Conservation (phyloP, 2,113 vertebrate genomes). For the Scortum barcoo region DNA sequence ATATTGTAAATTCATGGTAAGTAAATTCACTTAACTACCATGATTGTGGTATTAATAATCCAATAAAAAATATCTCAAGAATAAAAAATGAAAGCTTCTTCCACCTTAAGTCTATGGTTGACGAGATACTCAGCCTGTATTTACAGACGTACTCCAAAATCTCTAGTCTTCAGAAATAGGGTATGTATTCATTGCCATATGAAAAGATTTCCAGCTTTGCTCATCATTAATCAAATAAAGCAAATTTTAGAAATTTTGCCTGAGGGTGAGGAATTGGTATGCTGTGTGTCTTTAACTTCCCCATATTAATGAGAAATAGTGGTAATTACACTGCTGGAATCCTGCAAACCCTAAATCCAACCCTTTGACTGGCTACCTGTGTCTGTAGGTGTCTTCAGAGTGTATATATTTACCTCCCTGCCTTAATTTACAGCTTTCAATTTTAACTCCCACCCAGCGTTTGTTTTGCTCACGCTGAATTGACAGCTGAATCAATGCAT, state of each 20-base stretch:
- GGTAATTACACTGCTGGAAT: conserved; percentile 41
- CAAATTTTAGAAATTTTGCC: conserved; percentile 48
- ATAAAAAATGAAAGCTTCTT: neutral
- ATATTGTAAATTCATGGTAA: neutral
- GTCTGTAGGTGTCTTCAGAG: neutral
- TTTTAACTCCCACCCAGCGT: neutral
- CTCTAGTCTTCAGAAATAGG: neutral
- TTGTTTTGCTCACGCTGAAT: neutral
- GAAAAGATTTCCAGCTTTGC: conserved; percentile 29
- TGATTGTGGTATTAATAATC: neutral
- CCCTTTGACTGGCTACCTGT: conserved; percentile 1
- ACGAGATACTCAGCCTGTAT: neutral
- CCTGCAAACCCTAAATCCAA: conserved; percentile 15
- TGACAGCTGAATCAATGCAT: conserved; percentile 28
- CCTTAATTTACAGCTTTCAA: conserved; percentile 1
- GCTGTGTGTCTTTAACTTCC: conserved; percentile 44
- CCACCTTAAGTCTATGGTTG: neutral
- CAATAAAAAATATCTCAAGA: neutral
- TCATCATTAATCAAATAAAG: conserved; percentile 60
- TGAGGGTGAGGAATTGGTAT: conserved; percentile 53
- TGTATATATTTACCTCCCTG: neutral
- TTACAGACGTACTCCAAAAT: neutral
- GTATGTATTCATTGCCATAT: conserved; percentile 3
- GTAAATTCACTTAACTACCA: neutral
- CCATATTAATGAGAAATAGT: conserved; percentile 47